Evolutionary conservation across 2,113 vertebrate species (phyloP), one percentile per base, ranked within the genome.

Genomic region (Cheilinus undulatus): DNA sequence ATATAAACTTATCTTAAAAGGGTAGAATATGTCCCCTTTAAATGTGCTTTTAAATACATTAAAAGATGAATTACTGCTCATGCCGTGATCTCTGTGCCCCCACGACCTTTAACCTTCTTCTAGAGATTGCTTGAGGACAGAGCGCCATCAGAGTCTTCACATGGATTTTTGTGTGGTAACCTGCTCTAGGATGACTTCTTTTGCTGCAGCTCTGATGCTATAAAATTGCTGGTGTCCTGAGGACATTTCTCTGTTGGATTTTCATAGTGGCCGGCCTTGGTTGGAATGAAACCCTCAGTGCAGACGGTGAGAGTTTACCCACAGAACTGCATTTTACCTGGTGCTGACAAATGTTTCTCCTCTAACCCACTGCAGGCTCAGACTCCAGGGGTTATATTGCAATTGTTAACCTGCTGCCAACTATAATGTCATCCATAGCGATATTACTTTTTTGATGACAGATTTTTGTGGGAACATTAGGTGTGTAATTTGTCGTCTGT

Each of bases 401-500:
- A 38, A 50, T 54, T 73, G 60, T 60, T 73, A 70, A 72, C 53
- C 22, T 42, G 20, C 36, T n/a, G 54, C 46, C 50, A 48, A 17
- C 14, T 20, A 26, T 48, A 59, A 54, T 60, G 0, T 62, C 38
- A 24, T 56, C 48, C 26, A 57, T 73, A 53, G 61, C 46, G 48
- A 9, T 38, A 9, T 74, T 65, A 70, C 10, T 42, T n/a, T 30
- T 67, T 50, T 38, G 13, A 7, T 73, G n/a, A n/a, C 26, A 53
- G 38, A 27, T 59, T 74, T 81, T 48, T 49, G 24, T 48, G 8
- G 61, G 67, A 52, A 59, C 27, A 57, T 67, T 50, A 57, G 22
- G 56, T 38, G 3, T 76, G 61, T 74, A 49, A 80, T 85, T 82
- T 85, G 78, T 82, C 75, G 1, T 83, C 43, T 74, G 59, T 76